phyloP scores from a whole-genome alignment of 2,113 vertebrate genomes.

The Orthochromis malagaraziensis region DNA sequence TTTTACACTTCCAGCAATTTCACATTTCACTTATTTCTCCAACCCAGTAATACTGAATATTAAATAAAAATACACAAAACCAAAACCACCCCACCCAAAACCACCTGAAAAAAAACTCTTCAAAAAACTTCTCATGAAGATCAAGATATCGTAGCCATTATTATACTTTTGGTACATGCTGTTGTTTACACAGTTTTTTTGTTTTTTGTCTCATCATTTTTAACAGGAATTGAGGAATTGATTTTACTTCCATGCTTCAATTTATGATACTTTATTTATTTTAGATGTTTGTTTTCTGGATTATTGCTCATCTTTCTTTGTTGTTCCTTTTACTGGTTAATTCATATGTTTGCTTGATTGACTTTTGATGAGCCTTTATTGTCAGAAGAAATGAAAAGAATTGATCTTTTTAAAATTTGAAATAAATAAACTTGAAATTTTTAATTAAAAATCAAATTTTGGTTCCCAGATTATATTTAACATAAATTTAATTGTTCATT shows the following conservation, averaged over 20 bases:
- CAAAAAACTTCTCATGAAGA: neutral
- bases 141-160: neutral
- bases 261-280: neutral
- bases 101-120: accelerated
- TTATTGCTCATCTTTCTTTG: neutral
- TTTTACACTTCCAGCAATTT: neutral
- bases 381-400: neutral
- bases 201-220: neutral
- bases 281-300: neutral
- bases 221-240: neutral
- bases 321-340: neutral
- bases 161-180: neutral
- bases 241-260: neutral
- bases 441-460: accelerated
- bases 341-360: neutral
- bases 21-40: neutral
- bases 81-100: neutral
- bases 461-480: neutral
- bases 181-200: neutral
- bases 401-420: too few species aligned
- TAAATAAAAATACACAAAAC: neutral
- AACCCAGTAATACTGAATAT: neutral
- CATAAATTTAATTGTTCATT: accelerated
- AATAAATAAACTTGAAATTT: neutral
- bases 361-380: neutral